Percentiles rank a stretch among this genome's conserved stretches.
These are phyloP conservation scores for Zygothrica quintamaculata DNA, from an alignment of 2,888 invertebrate species.

Conservation along the genomic window DNA sequence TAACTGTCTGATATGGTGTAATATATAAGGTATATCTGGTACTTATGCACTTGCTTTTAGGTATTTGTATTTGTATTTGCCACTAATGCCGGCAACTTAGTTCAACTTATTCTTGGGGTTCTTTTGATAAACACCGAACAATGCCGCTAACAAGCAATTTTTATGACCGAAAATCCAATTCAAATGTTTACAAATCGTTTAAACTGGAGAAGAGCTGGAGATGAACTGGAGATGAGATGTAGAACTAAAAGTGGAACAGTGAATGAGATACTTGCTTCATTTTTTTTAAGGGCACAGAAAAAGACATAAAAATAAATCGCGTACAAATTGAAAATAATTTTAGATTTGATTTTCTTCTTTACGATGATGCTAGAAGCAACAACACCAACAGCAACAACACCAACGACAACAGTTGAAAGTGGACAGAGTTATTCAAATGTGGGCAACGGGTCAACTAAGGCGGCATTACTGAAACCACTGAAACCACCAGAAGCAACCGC, in stretches of 20 bases:
- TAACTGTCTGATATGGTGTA: slow-evolving; percentile 67
- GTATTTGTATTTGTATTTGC: slow-evolving; percentile 25
- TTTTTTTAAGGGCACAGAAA: slow-evolving; percentile 38
- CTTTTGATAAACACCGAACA: slow-evolving; percentile 67
- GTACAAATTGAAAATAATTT: slow-evolving; percentile 84
- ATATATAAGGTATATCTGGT: slow-evolving; percentile 66
- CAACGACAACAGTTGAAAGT: slow-evolving; percentile 34
- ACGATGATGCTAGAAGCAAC: slow-evolving; percentile 71
- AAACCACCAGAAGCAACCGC: slow-evolving; percentile 16
- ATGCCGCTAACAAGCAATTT: slow-evolving; percentile 72
- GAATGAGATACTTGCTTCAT: no score
- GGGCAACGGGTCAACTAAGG: slow-evolving; percentile 58
- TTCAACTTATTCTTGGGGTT: slow-evolving; percentile 15
- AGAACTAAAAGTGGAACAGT: slow-evolving; percentile 32
- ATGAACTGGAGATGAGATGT: slow-evolving; percentile 17
- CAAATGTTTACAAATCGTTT: slow-evolving; percentile 83
- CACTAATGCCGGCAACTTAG: slow-evolving; percentile 67
- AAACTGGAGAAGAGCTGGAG: slow-evolving; percentile 59
- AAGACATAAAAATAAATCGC: slow-evolving; percentile 83
- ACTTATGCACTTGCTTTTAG: slow-evolving; percentile 33
- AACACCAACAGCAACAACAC: slow-evolving; percentile 40
- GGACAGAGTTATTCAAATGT: slow-evolving; percentile 60
- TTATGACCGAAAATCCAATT: slow-evolving; percentile 81
- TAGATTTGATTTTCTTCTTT: slow-evolving; percentile 81
- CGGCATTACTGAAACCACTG: slow-evolving; percentile 24